Evolutionary conservation across 2,797 vertebrate genomes (phyloP), one percentile per base, ranked within the genome.

Genomic region (Petrocephalus sullivani): DNA sequence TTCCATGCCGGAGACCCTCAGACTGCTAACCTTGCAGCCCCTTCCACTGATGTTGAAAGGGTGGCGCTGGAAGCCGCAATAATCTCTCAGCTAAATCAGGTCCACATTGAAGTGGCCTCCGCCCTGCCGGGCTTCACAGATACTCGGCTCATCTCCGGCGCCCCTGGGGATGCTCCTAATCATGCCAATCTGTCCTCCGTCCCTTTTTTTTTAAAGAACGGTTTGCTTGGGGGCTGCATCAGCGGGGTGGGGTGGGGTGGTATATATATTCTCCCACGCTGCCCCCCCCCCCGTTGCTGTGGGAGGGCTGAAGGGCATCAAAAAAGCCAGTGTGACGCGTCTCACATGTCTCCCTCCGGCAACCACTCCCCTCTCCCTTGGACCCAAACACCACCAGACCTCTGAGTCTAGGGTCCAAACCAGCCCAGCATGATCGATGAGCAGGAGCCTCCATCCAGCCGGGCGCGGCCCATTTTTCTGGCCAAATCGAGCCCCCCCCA

Each of bases 341-440:
- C n/a, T 85, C 23, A 85, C 8, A 87, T 41, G 33, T 6, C 33
- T 16, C 28, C 67, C 14, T 75, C 21, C n/a, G 21, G 60, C 61
- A 53, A 54, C 67, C 2, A 49, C 87, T 6, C 6, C 46, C 51
- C 57, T 41, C 49, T 16, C 23, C 51, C 33, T 16, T 2, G 28
- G 12, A 4, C 67, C 67, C 12, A 16, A 37, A 37, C 23, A 71
- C 67, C 51, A 56, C 46, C 21, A 12, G 53, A 37, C 56, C 57
- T 8, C 28, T 46, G 56, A 86, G 85, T 16, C 85, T 57, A 37
- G 56, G 9, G 57, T 60, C 8, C 2, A 23, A 57, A 9, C 16
- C 56, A 60, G 33, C 85, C 71, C 41, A 54, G 16, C 3, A 64
- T 91, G 94, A 94, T 88, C 90, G 90, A 93, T 91, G 87, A 91